Percentiles rank a stretch among this genome's conserved stretches.
phyloP scores from a whole-genome alignment of 2,888 invertebrate genomes.

The Unio delphinus region DNA sequence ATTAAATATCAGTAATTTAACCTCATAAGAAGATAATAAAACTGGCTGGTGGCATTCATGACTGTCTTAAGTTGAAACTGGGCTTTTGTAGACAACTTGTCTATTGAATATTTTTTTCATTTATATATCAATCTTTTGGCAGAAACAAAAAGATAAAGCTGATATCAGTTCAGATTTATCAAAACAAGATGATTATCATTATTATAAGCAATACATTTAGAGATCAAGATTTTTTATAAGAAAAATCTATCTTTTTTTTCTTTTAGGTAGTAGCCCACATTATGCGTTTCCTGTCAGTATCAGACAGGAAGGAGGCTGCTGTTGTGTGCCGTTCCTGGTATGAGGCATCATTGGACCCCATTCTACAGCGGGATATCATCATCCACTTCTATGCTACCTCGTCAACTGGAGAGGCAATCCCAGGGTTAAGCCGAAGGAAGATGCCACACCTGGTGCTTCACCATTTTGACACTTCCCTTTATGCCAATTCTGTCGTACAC shows the following conservation, averaged over 20 bases:
- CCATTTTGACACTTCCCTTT: conserved; percentile 55
- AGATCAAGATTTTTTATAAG: too few species aligned
- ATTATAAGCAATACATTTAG: too few species aligned
- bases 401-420: conserved; percentile 24
- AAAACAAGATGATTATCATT: too few species aligned
- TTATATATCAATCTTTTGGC: too few species aligned
- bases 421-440: conserved; percentile 36
- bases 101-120: too few species aligned
- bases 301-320: conserved; percentile 80
- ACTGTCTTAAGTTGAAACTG: too few species aligned
- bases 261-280: conserved; percentile 66
- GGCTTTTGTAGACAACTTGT: too few species aligned
- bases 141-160: too few species aligned
- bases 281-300: conserved; percentile 71
- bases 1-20: too few species aligned
- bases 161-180: too few species aligned
- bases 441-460: conserved; percentile 59
- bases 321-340: conserved; percentile 80
- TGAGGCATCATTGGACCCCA: conserved; percentile 78
- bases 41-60: too few species aligned
- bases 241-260: background rate
- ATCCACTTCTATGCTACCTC: conserved; percentile 69
- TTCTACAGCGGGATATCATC: conserved; percentile 76
- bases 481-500: conserved; percentile 44
- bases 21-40: too few species aligned